These are phyloP conservation scores for Poeciliopsis paucimaculata DNA, from an alignment of 2,797 vertebrate species.

Conservation along the genomic window DNA sequence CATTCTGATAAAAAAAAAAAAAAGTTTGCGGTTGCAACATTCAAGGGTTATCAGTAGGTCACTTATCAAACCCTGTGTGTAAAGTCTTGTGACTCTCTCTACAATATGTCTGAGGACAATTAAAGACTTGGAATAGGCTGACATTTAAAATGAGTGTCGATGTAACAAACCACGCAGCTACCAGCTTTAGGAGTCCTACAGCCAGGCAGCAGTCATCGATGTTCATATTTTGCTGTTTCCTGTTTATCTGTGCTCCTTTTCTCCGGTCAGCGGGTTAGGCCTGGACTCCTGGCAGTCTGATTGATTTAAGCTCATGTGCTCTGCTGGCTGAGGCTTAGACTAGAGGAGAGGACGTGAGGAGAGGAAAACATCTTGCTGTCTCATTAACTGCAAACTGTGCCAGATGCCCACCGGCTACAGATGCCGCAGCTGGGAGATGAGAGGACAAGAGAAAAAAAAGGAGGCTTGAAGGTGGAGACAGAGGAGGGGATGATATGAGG, in stretches of 20 bases:
- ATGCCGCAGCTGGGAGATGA: constrained; percentile 60
- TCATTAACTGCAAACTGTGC: constrained; percentile 71
- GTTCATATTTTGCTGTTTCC: constrained; percentile 20
- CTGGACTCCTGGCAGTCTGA: constrained; percentile 29
- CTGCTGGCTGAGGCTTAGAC: constrained; percentile 43
- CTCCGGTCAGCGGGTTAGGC: constrained; percentile 10
- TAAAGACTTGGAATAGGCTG: neutral
- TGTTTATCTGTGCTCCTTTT: constrained; percentile 27
- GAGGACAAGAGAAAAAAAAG: constrained; percentile 20
- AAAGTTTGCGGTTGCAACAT: neutral
- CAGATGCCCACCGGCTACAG: constrained; percentile 71
- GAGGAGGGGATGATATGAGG: constrained; percentile 18
- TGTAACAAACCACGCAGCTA: neutral
- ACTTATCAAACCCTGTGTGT: neutral
- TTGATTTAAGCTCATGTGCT: constrained; percentile 42
- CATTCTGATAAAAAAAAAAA: neutral
- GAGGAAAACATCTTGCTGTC: constrained; percentile 57
- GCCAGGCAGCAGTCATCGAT: constrained; percentile 43
- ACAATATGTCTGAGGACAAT: constrained; percentile 10
- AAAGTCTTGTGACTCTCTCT: neutral
- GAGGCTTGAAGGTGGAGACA: constrained; percentile 30
- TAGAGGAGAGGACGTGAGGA: constrained; percentile 22
- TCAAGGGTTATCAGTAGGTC: neutral
- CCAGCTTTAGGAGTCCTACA: constrained; percentile 11
- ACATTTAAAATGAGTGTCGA: constrained; percentile 9